These are phyloP conservation scores for Halichondria panicea DNA, from an alignment of 37 sponge, comb jelly and placozoan species.

Conservation along the genomic window DNA sequence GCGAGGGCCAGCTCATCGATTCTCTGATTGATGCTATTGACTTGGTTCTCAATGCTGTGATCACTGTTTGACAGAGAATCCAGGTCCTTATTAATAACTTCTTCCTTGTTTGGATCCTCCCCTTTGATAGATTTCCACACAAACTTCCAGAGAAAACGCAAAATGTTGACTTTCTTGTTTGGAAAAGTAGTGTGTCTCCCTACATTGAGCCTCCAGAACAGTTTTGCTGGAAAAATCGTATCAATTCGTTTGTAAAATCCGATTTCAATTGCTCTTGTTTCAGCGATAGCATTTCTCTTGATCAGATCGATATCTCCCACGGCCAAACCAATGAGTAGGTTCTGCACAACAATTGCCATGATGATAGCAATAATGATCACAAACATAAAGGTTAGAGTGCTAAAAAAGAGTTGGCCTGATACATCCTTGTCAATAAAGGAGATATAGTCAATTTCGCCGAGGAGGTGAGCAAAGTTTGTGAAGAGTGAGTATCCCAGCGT, in stretches of 20 bases:
- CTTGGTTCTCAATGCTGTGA: too few species aligned
- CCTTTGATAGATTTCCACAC: slow-evolving; percentile 45
- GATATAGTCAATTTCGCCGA: slow-evolving; percentile 72
- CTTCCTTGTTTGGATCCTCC: slow-evolving; percentile 3
- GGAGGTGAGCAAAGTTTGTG: slow-evolving; percentile 47
- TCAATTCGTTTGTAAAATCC: slow-evolving; percentile 40
- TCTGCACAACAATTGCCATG: slow-evolving; percentile 74
- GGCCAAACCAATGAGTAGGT: slow-evolving; percentile 91
- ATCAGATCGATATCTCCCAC: slow-evolving; percentile 87
- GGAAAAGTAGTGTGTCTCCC: slow-evolving; percentile 19
- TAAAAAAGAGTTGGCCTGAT: slow-evolving; percentile 29
- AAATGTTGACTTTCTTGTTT: slow-evolving; percentile 13
- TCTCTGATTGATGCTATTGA: neutral
- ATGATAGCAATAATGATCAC: slow-evolving; percentile 60
- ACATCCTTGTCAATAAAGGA: slow-evolving; percentile 23
- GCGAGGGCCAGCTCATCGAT: slow-evolving; percentile 10
- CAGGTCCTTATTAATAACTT: neutral
- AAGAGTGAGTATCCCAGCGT: slow-evolving; percentile 59
- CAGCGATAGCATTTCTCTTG: slow-evolving; percentile 59
- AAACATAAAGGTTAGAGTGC: slow-evolving; percentile 55
- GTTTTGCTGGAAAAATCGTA: slow-evolving; percentile 12
- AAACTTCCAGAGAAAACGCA: slow-evolving; percentile 16
- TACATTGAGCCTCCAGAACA: neutral
- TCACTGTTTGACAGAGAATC: neutral
- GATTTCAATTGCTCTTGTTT: slow-evolving; percentile 36